A percentile compares a stretch with the other conserved stretches of the same genome.
Evolutionary conservation across 2,888 invertebrate species (phyloP).

Genomic region (Pandemis corylana): DNA sequence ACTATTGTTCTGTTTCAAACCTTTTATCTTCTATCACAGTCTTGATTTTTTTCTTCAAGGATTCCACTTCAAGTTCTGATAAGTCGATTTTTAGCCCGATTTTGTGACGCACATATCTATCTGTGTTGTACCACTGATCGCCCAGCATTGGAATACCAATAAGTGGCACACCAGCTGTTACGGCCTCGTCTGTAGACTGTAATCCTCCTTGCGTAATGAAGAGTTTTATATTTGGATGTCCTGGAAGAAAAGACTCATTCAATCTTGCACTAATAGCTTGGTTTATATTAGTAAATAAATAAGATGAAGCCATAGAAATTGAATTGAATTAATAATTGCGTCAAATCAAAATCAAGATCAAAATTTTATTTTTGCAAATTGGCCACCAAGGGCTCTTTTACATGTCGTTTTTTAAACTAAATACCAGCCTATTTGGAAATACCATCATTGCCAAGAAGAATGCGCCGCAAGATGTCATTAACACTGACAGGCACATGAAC

Average conservation of each 20-base stretch:
- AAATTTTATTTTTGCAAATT: too few relatives aligned
- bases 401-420: too few relatives aligned
- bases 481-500: too few relatives aligned
- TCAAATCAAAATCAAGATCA: too few relatives aligned
- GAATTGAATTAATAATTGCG: too few relatives aligned
- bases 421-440: too few relatives aligned
- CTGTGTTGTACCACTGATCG: conserved; percentile 74
- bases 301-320: too few relatives aligned
- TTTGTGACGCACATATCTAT: conserved; percentile 56
- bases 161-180: conserved; percentile 70
- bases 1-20: conserved; percentile 49
- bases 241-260: conserved; percentile 47
- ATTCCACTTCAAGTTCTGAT: conserved; percentile 54
- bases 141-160: conserved; percentile 71
- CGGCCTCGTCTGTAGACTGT: conserved; percentile 77
- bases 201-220: conserved; percentile 76
- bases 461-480: too few relatives aligned
- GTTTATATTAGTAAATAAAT: too few relatives aligned
- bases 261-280: too few relatives aligned
- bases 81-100: conserved; percentile 60
- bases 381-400: too few relatives aligned
- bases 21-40: conserved; percentile 56
- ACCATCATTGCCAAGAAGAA: too few relatives aligned
- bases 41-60: conserved; percentile 53
- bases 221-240: conserved; percentile 75